These are phyloP conservation scores for Nasonia giraulti DNA, from an alignment of 1,140 invertebrate genomes.

Conservation along the genomic window DNA sequence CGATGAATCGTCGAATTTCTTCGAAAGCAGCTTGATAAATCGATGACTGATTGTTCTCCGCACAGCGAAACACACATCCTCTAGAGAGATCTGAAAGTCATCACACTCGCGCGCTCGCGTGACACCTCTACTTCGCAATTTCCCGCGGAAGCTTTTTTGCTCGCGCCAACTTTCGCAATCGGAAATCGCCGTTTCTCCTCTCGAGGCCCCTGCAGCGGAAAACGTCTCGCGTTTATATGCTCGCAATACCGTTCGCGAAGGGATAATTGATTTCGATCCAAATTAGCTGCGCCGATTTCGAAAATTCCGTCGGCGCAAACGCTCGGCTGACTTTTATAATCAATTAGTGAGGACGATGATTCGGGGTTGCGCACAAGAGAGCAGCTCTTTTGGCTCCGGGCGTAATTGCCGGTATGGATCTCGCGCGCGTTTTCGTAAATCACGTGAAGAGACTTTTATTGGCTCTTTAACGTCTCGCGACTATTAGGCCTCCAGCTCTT, in stretches of 20 bases:
- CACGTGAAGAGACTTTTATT: slow-evolving; percentile 22
- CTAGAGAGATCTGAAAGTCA: not conserved
- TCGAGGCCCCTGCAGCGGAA: not conserved
- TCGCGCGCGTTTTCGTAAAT: slow-evolving; percentile 25
- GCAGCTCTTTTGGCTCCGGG: slow-evolving; percentile 19
- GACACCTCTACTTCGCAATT: slow-evolving; percentile 20
- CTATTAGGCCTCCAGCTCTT: not conserved
- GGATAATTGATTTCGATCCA: slow-evolving; percentile 6
- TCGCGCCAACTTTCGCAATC: not conserved
- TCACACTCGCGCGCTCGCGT: no score
- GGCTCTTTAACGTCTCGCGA: slow-evolving; percentile 24
- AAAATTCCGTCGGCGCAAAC: not conserved
- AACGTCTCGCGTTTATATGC: not conserved
- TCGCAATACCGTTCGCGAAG: not conserved
- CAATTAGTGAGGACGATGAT: slow-evolving; percentile 32
- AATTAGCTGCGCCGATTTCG: slow-evolving; percentile 13
- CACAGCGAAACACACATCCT: no score
- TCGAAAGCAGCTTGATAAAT: not conserved
- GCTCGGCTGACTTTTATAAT: slow-evolving; percentile 39
- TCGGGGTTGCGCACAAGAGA: not conserved
- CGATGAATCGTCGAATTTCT: not conserved
- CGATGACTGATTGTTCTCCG: not conserved
- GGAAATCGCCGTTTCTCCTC: slow-evolving; percentile 27
- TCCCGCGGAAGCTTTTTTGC: slow-evolving; percentile 39
- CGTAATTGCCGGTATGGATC: slow-evolving; percentile 20